Evolutionary conservation across 2,797 vertebrate genomes (phyloP).

Genomic region (Platalea minor): DNA sequence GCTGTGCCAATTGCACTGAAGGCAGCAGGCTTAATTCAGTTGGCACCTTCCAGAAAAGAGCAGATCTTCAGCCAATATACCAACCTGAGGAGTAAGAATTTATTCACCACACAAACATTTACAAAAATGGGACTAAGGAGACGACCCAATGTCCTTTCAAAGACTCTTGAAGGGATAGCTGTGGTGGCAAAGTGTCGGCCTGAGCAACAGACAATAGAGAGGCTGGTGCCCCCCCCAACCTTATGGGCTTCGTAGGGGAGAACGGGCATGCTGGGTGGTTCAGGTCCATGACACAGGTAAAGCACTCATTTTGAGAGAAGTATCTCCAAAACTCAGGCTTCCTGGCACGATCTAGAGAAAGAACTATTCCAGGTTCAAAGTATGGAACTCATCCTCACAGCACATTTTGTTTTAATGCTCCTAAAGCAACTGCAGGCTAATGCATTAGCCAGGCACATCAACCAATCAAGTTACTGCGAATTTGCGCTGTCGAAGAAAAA

Average conservation of each 20-base stretch:
- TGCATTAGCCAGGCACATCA: neutral
- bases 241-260: accelerated
- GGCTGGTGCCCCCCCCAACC: accelerated
- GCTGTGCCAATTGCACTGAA: neutral
- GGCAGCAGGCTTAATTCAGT: neutral
- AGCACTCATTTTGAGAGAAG: neutral
- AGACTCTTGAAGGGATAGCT: neutral
- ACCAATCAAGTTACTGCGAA: neutral
- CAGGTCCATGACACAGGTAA: neutral
- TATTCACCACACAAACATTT: neutral
- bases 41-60: neutral
- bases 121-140: neutral
- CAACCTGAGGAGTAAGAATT: neutral
- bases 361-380: neutral
- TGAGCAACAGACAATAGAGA: neutral
- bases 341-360: neutral
- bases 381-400: neutral
- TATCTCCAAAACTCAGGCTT: neutral
- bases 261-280: neutral
- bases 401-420: neutral
- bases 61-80: neutral
- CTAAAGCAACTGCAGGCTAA: neutral
- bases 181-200: neutral
- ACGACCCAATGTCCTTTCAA: neutral
- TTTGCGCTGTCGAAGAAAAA: neutral